Base-by-base conservation (phyloP, 2,888 invertebrate genomes). In the Sabatieria punctata region DNA sequence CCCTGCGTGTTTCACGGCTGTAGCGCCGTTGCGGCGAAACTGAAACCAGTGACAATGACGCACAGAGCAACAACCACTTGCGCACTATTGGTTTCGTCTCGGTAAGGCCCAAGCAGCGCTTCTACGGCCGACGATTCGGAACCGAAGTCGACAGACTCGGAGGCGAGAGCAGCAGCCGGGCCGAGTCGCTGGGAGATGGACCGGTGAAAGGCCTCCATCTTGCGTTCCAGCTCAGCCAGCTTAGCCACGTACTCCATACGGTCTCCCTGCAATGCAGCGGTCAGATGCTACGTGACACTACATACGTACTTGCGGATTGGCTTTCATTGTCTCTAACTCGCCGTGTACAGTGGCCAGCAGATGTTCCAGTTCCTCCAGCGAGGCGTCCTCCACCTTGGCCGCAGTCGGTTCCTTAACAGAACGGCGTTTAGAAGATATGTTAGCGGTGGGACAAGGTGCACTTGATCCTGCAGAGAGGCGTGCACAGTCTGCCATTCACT, bases 121-220 rank as follows among this genome's bases (percentile, higher is more conserved):
- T 35, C 43, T 2, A 36, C 30, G 30, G 30, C 30, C 8, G 30
- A 30, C 8, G 30, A 30, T 21, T 38, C 45, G 15, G 36, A 18
- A 24, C n/a, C 23, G n/a, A n/a, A 6, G 18, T 8, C 43, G 11
- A n/a, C 6, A 25, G 6, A 6, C 3, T 41, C 11, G 2, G 42
- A 4, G 25, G 18, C n/a, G 3, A 13, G 15, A 25, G 3, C 27
- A 24, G 13, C 3, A 3, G 2, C 36, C 30, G 8, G 30, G 8
- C 15, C 15, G 38, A 43, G 24, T 35, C 37, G 26, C 22, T 27
- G n/a, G 6, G 42, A 41, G 36, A 52, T 52, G 18, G 41, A 42
- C 3, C 40, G 40, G 37, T 54, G 54, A 37, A 54, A 52, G 21
- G 35, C 35, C 37, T 54, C 51, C 54, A 54, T 54, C 27, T 50